A percentile compares a stretch with the other conserved stretches of the same genome.
These are phyloP conservation scores for Catharus bicknelli DNA, from an alignment of 2,113 vertebrate species.

Conservation along the genomic window DNA sequence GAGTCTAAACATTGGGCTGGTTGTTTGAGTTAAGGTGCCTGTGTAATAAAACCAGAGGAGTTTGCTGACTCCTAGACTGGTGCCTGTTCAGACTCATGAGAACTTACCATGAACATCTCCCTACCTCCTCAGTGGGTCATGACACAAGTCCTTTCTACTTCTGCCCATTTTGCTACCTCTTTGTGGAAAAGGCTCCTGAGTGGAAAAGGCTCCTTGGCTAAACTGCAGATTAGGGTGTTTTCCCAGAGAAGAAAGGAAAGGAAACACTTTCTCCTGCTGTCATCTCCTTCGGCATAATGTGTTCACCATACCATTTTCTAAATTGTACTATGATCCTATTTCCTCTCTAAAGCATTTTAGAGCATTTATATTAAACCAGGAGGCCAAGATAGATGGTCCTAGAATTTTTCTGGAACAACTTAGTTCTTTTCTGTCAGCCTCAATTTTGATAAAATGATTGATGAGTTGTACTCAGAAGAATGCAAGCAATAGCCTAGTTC, in stretches of 20 bases:
- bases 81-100: not conserved
- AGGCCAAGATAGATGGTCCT: not conserved
- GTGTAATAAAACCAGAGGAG: not conserved
- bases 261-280: not conserved
- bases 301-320: not conserved
- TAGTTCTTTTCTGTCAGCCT: not conserved
- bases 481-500: not conserved
- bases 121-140: not conserved
- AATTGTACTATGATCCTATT: not conserved
- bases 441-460: not conserved
- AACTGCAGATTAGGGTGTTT: not conserved
- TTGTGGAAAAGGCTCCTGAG: not conserved
- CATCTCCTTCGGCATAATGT: not conserved
- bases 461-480: not conserved
- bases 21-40: accelerated
- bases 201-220: not conserved
- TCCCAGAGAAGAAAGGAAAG: not conserved
- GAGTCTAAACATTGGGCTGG: not conserved
- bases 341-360: not conserved
- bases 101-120: not conserved
- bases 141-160: not conserved
- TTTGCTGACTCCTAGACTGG: accelerated
- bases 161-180: not conserved
- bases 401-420: not conserved
- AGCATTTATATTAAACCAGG: not conserved